Base-by-base conservation (phyloP, 2,113 vertebrate genomes). In the Ceyx melanurus region DNA sequence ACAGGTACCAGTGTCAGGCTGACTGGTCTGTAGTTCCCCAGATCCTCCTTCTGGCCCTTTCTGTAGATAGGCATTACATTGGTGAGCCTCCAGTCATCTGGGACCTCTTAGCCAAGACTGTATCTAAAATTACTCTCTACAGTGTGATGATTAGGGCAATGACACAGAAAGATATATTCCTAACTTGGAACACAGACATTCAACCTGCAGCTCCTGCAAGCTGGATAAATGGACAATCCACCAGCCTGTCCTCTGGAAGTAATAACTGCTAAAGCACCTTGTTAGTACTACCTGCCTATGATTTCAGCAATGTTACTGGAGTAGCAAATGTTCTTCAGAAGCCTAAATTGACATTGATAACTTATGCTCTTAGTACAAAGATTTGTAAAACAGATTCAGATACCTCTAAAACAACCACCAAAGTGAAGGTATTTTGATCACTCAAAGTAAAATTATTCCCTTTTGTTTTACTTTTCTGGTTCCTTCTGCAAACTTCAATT, bases 401-500 rank as follows among this genome's bases (percentile, higher is more conserved):
- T 50, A 33, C 64, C 40, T 35, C 53, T 77, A 62, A 79, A 90
- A 68, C 54, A 60, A 65, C 71, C 33, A 33, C 53, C 51, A 21
- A 92, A 77, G 14, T 48, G 15, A 90, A 67, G 31, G 37, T 60
- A 60, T 54, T 85, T 90, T 86, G 86, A 89, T 92, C 53, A 31
- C 43, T 68, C 42, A 37, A 84, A 91, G 64, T 64, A 58, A 80
- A 90, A 86, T 58, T 14, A 77, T 58, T 92, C 46, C 50, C 23
- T 90, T 94, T 84, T 72, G 25, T 48, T 94, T 91, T 74, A 82
- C 26, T 87, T 83, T 33, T 43, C 89, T 82, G 26, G 23, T 57
- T 90, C 75, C 66, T 96, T 91, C 92, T 84, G 79, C 88, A 82
- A 94, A 91, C 88, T 77, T 75, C 86, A 89, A 65, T 96, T 97